phyloP scores from a whole-genome alignment of 2,797 vertebrate species.

The Coranthus polyacanthus region DNA sequence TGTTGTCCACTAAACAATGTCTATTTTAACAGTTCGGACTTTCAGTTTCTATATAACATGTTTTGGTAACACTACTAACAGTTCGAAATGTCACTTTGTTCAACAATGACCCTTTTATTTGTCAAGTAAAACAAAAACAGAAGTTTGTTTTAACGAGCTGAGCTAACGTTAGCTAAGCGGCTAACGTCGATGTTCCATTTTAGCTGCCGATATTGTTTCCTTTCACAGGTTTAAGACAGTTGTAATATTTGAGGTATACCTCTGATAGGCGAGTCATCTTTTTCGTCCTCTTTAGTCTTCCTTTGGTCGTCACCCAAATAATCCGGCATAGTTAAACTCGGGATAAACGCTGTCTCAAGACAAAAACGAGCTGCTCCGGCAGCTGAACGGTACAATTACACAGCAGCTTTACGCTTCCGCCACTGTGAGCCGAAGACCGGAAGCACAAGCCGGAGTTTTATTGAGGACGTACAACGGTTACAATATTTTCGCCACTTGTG shows the following conservation, averaged over 20 bases:
- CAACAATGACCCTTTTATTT: background rate
- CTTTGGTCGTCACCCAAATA: conserved; percentile 94
- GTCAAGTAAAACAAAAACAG: rapidly evolving
- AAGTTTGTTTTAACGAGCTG: background rate
- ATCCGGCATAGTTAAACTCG: conserved; percentile 88
- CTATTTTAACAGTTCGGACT: no score
- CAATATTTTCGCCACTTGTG: background rate
- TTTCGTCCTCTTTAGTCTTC: conserved; percentile 95
- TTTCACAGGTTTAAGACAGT: background rate
- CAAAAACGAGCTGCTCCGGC: background rate
- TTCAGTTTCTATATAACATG: no score
- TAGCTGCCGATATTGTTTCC: background rate
- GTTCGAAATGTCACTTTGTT: rapidly evolving
- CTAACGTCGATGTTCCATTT: conserved; percentile 31
- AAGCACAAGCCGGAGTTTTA: conserved; percentile 54
- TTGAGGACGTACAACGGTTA: conserved; percentile 9
- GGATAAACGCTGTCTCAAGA: background rate
- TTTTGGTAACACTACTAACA: background rate
- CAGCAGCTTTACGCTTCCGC: conserved; percentile 86
- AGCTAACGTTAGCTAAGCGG: conserved; percentile 55
- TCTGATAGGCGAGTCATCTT: conserved; percentile 94
- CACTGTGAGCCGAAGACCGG: conserved; percentile 42
- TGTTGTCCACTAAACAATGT: no score
- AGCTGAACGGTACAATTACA: conserved; percentile 76
- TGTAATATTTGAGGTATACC: conserved; percentile 71